Percentiles rank a stretch among this genome's conserved stretches.
Conservation (phyloP, 2,113 vertebrate species). For the Myxocyprinus asiaticus region DNA sequence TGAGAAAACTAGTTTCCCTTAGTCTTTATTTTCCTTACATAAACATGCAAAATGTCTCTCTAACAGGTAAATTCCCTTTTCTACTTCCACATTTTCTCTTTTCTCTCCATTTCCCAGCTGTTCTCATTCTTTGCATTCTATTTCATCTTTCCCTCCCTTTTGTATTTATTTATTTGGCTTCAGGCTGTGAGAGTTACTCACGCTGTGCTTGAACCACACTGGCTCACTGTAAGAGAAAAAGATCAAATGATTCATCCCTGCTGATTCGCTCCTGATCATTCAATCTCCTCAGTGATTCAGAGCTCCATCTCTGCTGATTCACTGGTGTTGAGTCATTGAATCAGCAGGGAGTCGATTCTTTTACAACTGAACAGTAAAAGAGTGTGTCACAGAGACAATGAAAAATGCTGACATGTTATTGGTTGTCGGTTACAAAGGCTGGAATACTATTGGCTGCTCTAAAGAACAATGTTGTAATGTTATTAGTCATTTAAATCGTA, state of each 20-base stretch:
- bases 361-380: neutral
- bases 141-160: neutral
- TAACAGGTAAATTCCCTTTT: neutral
- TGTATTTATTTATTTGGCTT: neutral
- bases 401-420: neutral
- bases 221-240: conserved; percentile 1
- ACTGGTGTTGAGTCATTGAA: neutral
- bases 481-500: neutral
- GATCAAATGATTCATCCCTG: conserved; percentile 5
- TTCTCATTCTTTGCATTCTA: neutral
- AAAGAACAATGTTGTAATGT: conserved; percentile 5
- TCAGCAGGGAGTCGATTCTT: conserved; percentile 10
- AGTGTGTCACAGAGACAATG: neutral
- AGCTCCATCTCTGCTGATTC: conserved; percentile 23
- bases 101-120: neutral
- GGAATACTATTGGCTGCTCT: neutral
- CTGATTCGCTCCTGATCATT: conserved; percentile 12
- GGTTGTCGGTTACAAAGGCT: neutral
- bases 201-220: neutral
- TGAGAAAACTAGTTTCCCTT: neutral
- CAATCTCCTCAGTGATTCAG: conserved; percentile 16
- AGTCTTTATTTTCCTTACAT: neutral
- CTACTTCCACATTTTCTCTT: neutral
- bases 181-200: neutral
- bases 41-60: neutral